phyloP scores from a whole-genome alignment of 2,888 invertebrate genomes.

The Tenthredo distinguenda region DNA sequence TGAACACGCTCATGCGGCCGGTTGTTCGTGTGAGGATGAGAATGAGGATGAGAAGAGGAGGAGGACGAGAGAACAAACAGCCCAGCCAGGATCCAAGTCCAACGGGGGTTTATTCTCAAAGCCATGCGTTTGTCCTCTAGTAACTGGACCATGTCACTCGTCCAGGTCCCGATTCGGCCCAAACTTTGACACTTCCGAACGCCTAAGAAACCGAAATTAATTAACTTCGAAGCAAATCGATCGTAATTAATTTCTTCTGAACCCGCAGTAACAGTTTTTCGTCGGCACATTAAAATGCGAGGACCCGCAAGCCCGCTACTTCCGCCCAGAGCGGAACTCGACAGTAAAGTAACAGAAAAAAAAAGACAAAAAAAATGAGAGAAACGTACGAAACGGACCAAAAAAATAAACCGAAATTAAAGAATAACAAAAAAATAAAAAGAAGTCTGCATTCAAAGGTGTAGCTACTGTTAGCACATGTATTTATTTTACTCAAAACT shows the following conservation, averaged over 20 bases:
- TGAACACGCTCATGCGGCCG: neutral
- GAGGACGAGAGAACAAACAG: constrained; percentile 40
- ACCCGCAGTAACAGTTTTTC: neutral
- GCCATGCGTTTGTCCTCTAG: constrained; percentile 40
- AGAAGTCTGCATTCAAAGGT: neutral
- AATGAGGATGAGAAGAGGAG: constrained; percentile 32
- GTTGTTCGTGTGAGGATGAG: constrained; percentile 30
- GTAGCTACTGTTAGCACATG: neutral
- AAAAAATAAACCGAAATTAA: constrained; percentile 12
- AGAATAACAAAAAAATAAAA: neutral
- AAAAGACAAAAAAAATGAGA: neutral
- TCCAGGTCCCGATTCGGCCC: constrained; percentile 6
- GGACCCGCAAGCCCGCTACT: neutral
- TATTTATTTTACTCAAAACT: neutral
- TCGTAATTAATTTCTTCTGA: neutral
- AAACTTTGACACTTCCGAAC: constrained; percentile 7
- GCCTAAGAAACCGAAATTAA: neutral
- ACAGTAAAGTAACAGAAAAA: neutral
- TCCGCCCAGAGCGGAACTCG: neutral
- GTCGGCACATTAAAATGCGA: neutral
- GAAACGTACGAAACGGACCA: neutral
- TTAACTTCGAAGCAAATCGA: neutral
- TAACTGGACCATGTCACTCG: constrained; percentile 49
- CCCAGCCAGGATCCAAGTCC: neutral
- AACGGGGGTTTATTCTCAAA: constrained; percentile 45